A percentile compares a stretch with the other conserved stretches of the same genome.
phyloP scores from a whole-genome alignment of 2,888 invertebrate species.

The Rhabditoides inermis region DNA sequence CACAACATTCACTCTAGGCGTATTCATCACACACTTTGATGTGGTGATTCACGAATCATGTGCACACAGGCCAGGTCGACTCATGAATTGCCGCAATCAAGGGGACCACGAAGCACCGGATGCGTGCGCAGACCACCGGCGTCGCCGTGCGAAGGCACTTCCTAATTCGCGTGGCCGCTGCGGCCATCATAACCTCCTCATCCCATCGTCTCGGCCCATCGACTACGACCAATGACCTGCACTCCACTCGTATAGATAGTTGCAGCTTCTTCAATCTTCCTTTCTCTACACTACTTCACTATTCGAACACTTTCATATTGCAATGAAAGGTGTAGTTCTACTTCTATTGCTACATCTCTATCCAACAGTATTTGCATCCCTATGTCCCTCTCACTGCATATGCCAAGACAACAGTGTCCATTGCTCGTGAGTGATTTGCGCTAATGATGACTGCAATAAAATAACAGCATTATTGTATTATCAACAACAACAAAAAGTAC shows the following conservation, averaged over 20 bases:
- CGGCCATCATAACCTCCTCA: background rate
- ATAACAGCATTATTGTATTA: too few species aligned
- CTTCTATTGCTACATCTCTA: background rate
- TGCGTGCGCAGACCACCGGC: too few species aligned
- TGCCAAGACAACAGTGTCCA: constrained; percentile 29
- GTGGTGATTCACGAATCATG: too few species aligned
- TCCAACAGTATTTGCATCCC: constrained; percentile 4
- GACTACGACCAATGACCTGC: background rate
- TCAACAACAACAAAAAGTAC: background rate
- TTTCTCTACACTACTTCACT: constrained; percentile 1
- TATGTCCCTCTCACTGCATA: constrained; percentile 33
- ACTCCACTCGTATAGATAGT: constrained; percentile 7
- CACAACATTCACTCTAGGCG: too few species aligned
- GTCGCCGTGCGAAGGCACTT: background rate
- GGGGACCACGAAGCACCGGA: too few species aligned
- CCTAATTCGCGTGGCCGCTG: background rate
- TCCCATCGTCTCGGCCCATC: background rate
- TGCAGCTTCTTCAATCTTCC: constrained; percentile 4
- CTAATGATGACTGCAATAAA: too few species aligned
- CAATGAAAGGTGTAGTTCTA: constrained; percentile 4
- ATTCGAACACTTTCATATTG: background rate
- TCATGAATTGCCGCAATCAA: too few species aligned
- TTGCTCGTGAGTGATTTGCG: constrained; percentile 27
- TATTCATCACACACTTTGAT: too few species aligned
- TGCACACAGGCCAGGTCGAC: too few species aligned